These are phyloP conservation scores for Balearica regulorum DNA, from an alignment of 2,797 vertebrate genomes.

Conservation along the genomic window DNA sequence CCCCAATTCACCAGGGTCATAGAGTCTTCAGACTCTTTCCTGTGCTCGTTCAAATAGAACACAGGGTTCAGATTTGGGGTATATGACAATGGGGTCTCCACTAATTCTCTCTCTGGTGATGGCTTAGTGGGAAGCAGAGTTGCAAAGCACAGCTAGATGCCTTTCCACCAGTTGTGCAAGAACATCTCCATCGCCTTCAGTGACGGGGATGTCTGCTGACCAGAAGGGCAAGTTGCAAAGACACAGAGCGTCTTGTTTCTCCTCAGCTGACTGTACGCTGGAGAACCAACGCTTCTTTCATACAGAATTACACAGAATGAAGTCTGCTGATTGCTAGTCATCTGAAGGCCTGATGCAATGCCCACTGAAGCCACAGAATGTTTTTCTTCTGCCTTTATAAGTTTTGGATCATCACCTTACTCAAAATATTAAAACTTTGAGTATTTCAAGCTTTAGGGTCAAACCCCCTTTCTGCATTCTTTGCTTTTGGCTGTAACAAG, in stretches of 20 bases:
- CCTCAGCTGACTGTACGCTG: background rate
- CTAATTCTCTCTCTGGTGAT: background rate
- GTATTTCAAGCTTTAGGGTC: background rate
- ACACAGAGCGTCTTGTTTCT: background rate
- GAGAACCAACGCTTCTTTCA: conserved; percentile 16
- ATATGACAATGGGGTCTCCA: background rate
- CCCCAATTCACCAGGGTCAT: background rate
- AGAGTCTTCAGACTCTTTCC: conserved; percentile 8
- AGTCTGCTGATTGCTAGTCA: conserved; percentile 5
- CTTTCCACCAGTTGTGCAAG: background rate
- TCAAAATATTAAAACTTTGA: conserved; percentile 22
- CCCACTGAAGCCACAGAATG: background rate
- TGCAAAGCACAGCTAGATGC: background rate
- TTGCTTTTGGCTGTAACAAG: background rate
- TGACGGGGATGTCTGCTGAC: background rate
- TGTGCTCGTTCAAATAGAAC: background rate
- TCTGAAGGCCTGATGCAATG: conserved; percentile 12
- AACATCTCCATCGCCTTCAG: background rate
- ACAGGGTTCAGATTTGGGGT: background rate
- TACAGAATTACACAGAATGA: background rate
- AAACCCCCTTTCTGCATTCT: background rate
- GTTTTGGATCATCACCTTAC: background rate
- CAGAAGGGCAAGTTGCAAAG: background rate
- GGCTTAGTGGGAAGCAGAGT: background rate
- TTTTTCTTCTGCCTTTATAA: conserved; percentile 1